Base-by-base conservation (phyloP, 2,888 invertebrate genomes). In the Corbicula japonica region DNA sequence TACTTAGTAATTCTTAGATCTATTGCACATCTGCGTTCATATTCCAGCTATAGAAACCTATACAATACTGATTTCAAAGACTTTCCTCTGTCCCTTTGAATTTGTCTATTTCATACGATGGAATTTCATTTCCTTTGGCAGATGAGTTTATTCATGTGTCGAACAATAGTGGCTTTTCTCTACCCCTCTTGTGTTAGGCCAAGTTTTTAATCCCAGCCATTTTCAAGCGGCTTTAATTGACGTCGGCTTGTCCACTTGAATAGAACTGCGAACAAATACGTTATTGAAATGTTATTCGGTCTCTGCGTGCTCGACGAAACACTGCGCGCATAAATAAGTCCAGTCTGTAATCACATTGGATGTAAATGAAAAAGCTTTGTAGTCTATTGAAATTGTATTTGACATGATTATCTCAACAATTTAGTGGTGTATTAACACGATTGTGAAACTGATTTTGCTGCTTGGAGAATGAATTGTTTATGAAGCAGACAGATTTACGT, bases 121-220 rank as follows among this genome's bases (percentile, higher is more conserved):
- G 82, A 82, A 82, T 82, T 82, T 82, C 82, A 82, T 82, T 82
- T 82, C 82, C 82, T 75, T 62, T 66, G 72, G 62, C 71, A 72
- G 78, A 82, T 78, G 82, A 82, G 70, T 61, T 71, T 69, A 71
- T 82, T 82, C 78, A 82, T 61, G 52, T 34, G 28, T 34, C 41
- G 78, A 78, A 82, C 82, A 82, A 82, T 63, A 52, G 72, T 23
- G 23, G 48, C 77, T 56, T 75, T 82, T 78, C 75, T 66, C 60
- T 68, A 46, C n/a, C 46, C 68, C 68, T 56, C 56, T 66, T 82
- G 46, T 72, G 41, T 50, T 68, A 38, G 52, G 52, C 74, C 66
- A 61, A 61, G 46, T 50, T 65, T 73, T 77, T 81, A 76, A 80
- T 80, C 70, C 71, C 46, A 56, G 74, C 68, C 77, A 77, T 77